Base-by-base conservation (phyloP, 2,888 invertebrate species). In the Macrosiphum euphorbiae region DNA sequence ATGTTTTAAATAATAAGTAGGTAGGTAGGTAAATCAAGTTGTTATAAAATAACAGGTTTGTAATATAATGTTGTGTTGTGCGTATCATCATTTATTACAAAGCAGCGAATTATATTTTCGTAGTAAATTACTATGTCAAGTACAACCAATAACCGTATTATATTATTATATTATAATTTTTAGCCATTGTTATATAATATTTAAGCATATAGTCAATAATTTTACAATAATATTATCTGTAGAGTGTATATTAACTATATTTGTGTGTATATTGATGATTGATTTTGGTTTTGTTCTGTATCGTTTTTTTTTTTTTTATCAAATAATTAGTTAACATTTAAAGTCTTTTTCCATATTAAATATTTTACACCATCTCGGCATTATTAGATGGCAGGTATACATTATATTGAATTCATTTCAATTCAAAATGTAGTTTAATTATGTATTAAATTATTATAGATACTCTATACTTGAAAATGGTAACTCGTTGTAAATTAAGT, bases 21-120 rank as follows among this genome's bases (percentile, higher is more conserved):
- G 2, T 61, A 16, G 35, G 8, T 78, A 78, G 35, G 35, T 78
- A 78, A 78, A 41, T 78, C 35, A 78, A 78, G 35, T 78, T 78
- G 35, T 78, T 78, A 8, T 47, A 47, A 11, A 47, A 47, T 47
- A 47, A 11, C 47, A 11, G 0, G 0, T 0, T 47, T 47, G 47
- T 47, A 47, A 47, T 47, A 47, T 35, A 10, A 61, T 61, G 28
- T 20, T 78, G 16, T 35, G n/a, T 67, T n/a, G 16, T 67, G 16
- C 2, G 20, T 16, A 58, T 47, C 61, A 47, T 41, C 10, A 35
- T 47, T 61, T 61, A 89, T 90, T 24, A 47, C 67, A 35, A n/a
- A 35, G n/a, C 35, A 41, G 26, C 35, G 35, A 67, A 78, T 90
- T 90, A 24, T 90, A 90, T 67, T 90, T 90, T 78, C 67, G 20